Conservation (phyloP, 2,888 invertebrate species). For the Antheraea yamamai region DNA sequence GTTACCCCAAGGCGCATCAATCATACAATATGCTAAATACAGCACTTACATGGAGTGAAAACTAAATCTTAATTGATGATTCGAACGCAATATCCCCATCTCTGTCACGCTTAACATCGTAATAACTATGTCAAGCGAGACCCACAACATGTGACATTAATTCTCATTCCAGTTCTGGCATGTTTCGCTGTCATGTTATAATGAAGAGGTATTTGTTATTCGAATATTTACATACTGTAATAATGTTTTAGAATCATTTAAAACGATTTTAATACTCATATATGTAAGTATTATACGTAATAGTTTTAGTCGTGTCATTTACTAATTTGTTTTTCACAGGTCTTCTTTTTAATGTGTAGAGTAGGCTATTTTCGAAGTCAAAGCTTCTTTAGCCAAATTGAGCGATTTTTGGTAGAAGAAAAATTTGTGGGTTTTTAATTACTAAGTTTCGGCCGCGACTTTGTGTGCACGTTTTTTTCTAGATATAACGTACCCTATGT, state of each 20-base stretch:
- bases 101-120: conserved; percentile 37
- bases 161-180: conserved; percentile 40
- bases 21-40: neutral
- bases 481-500: too few relatives aligned
- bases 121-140: conserved; percentile 46
- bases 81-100: conserved; percentile 18
- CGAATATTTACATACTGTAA: conserved; percentile 23
- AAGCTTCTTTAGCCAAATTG: too few relatives aligned
- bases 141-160: conserved; percentile 41
- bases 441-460: too few relatives aligned
- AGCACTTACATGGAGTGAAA: neutral
- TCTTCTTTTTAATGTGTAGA: neutral
- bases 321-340: too few relatives aligned
- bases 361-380: too few relatives aligned
- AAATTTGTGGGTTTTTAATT: too few relatives aligned
- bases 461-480: too few relatives aligned
- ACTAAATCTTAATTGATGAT: conserved; percentile 17
- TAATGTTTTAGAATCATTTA: conserved; percentile 23
- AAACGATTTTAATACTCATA: conserved; percentile 23
- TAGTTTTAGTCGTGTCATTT: neutral
- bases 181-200: conserved; percentile 34
- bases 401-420: too few relatives aligned
- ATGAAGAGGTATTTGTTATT: conserved; percentile 29
- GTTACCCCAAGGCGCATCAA: neutral
- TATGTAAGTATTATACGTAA: neutral